Conservation (phyloP, 2,797 vertebrate species). For the Gastrophryne carolinensis region DNA sequence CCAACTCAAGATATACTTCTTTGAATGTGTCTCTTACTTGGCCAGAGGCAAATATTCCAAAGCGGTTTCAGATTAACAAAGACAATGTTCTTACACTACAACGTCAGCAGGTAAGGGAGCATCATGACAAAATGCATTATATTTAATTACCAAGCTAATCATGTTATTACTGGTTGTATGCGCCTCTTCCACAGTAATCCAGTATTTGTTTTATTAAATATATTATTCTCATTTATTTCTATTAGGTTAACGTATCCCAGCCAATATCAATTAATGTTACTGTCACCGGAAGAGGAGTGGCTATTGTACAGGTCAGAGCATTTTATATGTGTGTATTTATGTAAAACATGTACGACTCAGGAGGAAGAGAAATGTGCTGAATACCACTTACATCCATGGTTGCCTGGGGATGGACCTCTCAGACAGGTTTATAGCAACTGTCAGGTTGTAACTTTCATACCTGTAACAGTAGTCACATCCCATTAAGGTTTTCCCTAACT, state of each 20-base stretch:
- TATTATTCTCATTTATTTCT: neutral
- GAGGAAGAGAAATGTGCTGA: too few species aligned
- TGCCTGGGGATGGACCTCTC: too few species aligned
- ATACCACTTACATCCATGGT: too few species aligned
- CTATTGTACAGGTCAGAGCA: constrained; percentile 67
- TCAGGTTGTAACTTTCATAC: too few species aligned
- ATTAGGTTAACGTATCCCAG: constrained; percentile 58
- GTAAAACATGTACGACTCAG: too few species aligned
- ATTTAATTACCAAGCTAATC: too few species aligned
- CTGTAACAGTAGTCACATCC: too few species aligned
- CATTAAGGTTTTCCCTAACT: too few species aligned
- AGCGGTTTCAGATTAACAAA: constrained; percentile 60
- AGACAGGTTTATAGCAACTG: too few species aligned
- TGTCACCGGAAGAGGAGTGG: constrained; percentile 68
- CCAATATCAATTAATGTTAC: constrained; percentile 58
- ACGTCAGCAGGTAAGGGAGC: constrained; percentile 59
- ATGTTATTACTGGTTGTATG: too few species aligned
- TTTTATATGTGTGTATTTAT: too few species aligned
- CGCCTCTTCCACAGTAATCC: neutral
- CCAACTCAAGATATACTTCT: constrained; percentile 61
- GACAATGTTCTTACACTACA: constrained; percentile 58
- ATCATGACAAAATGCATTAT: neutral
- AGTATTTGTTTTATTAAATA: neutral
- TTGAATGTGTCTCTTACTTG: constrained; percentile 60
- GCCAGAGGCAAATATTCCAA: constrained; percentile 1